These are phyloP conservation scores for Baryphthengus martii DNA, from an alignment of 2,113 vertebrate genomes.

Conservation along the genomic window DNA sequence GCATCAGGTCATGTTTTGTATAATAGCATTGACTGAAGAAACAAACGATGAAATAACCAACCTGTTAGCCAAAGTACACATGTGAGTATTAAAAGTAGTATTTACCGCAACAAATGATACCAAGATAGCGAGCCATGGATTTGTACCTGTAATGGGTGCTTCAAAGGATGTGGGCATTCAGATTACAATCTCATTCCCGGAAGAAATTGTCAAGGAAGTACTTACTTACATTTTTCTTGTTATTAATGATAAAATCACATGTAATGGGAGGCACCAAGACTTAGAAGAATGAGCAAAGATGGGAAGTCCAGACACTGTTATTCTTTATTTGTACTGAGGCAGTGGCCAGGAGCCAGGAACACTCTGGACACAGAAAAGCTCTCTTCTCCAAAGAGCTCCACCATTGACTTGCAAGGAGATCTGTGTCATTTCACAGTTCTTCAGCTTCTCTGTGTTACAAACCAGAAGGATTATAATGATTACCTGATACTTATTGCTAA, in stretches of 20 bases:
- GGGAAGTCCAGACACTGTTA: background rate
- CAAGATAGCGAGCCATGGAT: background rate
- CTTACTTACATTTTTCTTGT: background rate
- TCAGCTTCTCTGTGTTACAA: background rate
- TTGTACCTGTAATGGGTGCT: background rate
- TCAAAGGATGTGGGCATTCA: background rate
- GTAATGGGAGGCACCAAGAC: background rate
- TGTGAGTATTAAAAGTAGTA: background rate
- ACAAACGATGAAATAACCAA: background rate
- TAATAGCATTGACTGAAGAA: background rate
- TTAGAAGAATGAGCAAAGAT: background rate
- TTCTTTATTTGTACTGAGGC: background rate
- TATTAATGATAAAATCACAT: constrained; percentile 3
- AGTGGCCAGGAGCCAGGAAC: background rate
- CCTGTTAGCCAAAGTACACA: constrained; percentile 1
- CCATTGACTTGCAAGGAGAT: background rate
- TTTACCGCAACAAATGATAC: background rate
- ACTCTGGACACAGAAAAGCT: background rate
- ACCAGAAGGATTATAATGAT: background rate
- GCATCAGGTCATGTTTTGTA: background rate
- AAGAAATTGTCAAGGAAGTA: background rate
- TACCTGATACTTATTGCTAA: background rate
- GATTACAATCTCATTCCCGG: background rate
- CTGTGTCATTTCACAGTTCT: background rate
- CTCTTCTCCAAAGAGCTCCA: background rate